Conservation (phyloP, 2,888 invertebrate species). For the Stenchaetothrips biformis region DNA sequence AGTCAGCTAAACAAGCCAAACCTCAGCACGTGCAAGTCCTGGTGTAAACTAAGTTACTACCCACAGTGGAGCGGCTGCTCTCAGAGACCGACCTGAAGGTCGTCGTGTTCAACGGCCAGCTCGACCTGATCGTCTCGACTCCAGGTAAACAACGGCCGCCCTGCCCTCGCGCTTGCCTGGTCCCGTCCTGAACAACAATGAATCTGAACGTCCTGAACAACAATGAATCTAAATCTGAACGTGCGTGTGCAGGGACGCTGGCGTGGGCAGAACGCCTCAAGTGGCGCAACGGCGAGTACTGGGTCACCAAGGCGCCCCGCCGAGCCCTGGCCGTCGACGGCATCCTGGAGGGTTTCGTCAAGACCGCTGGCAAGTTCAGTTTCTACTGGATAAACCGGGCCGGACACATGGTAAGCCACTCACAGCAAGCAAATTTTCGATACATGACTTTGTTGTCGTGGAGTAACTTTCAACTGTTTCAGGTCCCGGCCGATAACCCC, state of each 20-base stretch:
- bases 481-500: constrained; percentile 70
- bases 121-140: constrained; percentile 80
- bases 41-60: not conserved
- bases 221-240: no score
- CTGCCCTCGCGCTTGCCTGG: not conserved
- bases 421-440: not conserved
- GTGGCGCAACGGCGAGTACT: constrained; percentile 58
- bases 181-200: no score
- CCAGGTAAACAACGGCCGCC: constrained; percentile 53
- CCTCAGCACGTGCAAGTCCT: no score
- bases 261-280: constrained; percentile 68
- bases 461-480: constrained; percentile 39
- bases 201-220: no score
- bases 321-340: constrained; percentile 56
- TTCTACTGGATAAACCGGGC: constrained; percentile 75
- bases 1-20: constrained; percentile 29
- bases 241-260: constrained; percentile 54
- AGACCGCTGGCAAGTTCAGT: constrained; percentile 60
- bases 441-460: constrained; percentile 28
- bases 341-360: constrained; percentile 66
- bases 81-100: constrained; percentile 63
- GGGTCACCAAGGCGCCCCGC: constrained; percentile 52
- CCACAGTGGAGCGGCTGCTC: constrained; percentile 62
- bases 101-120: constrained; percentile 69
- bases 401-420: constrained; percentile 65